Evolutionary conservation across 1,140 invertebrate species (phyloP).

Genomic region (Chlorops oryzae): DNA sequence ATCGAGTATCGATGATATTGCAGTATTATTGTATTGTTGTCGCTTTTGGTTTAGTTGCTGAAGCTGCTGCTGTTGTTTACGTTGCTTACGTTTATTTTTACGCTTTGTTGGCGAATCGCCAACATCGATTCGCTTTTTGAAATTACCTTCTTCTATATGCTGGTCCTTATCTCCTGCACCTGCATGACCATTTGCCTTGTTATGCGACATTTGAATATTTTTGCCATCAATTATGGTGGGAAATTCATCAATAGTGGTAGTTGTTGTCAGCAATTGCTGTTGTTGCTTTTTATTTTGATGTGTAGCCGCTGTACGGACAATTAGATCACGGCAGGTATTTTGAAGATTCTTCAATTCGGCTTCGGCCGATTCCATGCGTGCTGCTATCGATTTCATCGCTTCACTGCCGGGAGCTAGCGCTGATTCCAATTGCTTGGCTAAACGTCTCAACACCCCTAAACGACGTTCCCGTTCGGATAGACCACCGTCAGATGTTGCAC

Average conservation of each 20-base stretch:
- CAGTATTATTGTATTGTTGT: no score
- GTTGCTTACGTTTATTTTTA: constrained; percentile 20
- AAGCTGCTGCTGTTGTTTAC: constrained; percentile 9
- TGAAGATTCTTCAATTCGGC: constrained; percentile 70
- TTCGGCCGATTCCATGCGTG: constrained; percentile 72
- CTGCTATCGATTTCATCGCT: constrained; percentile 56
- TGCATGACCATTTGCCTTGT: constrained; percentile 6
- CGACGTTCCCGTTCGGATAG: constrained; percentile 65
- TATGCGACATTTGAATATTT: constrained; percentile 14
- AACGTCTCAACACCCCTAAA: constrained; percentile 57
- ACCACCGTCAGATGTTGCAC: constrained; percentile 61
- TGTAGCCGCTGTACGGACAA: constrained; percentile 60
- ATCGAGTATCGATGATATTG: not conserved
- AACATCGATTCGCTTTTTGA: no score
- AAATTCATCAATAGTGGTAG: no score
- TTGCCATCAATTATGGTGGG: not conserved
- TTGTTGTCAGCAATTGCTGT: no score
- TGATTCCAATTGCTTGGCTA: constrained; percentile 61
- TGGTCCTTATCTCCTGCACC: no score
- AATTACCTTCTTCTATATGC: no score
- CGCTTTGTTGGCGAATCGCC: constrained; percentile 23
- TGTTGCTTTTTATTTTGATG: constrained; percentile 36
- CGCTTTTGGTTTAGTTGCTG: no score
- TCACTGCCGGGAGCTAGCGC: constrained; percentile 61
- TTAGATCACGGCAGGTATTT: constrained; percentile 68